Conservation (phyloP, 2,113 vertebrate genomes). For the Daboia siamensis region DNA sequence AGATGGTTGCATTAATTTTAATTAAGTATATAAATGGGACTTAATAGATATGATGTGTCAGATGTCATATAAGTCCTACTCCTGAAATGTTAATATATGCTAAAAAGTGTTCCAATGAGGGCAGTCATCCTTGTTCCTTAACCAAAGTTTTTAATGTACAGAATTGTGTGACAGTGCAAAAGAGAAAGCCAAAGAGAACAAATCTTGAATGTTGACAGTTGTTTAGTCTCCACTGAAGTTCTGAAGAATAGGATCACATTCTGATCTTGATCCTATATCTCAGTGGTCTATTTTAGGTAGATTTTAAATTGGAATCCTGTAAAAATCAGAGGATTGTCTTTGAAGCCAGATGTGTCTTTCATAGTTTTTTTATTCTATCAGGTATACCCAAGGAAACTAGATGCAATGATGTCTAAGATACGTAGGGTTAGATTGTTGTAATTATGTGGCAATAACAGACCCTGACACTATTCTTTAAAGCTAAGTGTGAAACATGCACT, state of each 20-base stretch:
- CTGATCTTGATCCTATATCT: not conserved
- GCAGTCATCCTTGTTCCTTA: not conserved
- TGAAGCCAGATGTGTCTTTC: not conserved
- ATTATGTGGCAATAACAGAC: not conserved
- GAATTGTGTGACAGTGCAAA: accelerated
- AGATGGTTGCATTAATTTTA: not conserved
- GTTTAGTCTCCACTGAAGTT: not conserved
- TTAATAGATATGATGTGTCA: accelerated
- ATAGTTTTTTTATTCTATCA: not conserved
- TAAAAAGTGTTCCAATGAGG: not conserved
- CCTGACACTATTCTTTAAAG: constrained; percentile 9
- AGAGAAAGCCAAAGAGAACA: not conserved
- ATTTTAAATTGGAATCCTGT: not conserved
- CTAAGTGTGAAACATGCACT: not conserved
- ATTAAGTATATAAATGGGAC: not conserved
- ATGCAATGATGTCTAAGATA: not conserved
- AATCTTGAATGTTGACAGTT: not conserved
- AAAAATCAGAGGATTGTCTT: not conserved
- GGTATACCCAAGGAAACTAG: not conserved
- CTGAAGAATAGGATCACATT: not conserved
- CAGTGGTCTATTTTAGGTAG: not conserved
- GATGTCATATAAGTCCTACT: not conserved
- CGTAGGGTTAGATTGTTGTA: constrained; percentile 3
- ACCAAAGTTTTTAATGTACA: not conserved
- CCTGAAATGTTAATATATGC: not conserved